Evolutionary conservation across 2,888 invertebrate species (phyloP), one percentile per base, ranked within the genome.

Genomic region (Leptura quadrifasciata): DNA sequence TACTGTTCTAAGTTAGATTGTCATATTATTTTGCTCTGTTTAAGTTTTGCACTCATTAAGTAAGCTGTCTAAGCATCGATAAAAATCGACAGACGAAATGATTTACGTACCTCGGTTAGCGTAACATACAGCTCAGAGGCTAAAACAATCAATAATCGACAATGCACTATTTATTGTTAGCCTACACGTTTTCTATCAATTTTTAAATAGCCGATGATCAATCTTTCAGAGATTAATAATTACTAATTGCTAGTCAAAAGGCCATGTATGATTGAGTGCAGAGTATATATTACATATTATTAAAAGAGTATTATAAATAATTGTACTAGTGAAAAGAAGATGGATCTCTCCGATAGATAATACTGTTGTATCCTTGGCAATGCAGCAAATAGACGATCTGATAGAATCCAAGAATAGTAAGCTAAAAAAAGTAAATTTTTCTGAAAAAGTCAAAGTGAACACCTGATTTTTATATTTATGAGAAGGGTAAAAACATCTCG

Each of bases 131-230:
- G 71, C 61, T 71, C 27, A 39, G 39, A 71, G 61, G 60, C 58
- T 58, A 20, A 58, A 58, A 71, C 58, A 71, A 71, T 71, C 71
- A 71, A 71, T 71, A 71, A 71, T 61, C 24, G 58, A 58, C 71
- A 71, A 39, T 71, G 24, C 20, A 71, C 71, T 47, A 71, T 71
- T 71, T 61, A 39, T 60, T 71, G 60, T 71, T 69, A 58, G 58
- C 71, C 71, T 71, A 71, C 71, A 58, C n/a, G 60, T 17, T 71
- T 58, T 20, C 71, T 27, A 55, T 69, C 21, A 58, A 20, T 67
- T 54, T 47, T 67, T 15, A 35, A 54, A 67, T 17, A 54, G 67
- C 12, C 67, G 39, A 54, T 54, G 20, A 67, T 67, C 67, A 54
- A 67, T 54, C 67, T 67, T 39, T 24, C 52, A 52, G 24, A 52